Base-by-base conservation (phyloP, 2,888 invertebrate species). In the Campoplex nolae region DNA sequence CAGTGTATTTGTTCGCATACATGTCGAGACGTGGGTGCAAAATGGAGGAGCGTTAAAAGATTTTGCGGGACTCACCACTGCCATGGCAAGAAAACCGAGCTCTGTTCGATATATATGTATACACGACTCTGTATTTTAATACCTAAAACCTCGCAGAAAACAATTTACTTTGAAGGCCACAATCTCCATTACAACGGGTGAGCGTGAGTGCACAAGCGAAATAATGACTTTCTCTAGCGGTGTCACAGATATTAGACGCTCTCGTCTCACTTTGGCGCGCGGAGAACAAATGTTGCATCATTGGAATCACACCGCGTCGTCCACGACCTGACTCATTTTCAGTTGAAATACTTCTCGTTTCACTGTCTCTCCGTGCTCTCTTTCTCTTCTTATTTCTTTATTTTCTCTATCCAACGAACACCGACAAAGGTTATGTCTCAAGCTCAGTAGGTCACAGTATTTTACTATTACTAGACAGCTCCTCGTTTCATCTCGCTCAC, bases 111-210 rank as follows among this genome's bases (percentile, higher is more conserved):
- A 68, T 74, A 68, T 80, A 45, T 73, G 58, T 74, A 74, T n/a
- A 51, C 67, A 11, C n/a, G 38, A 48, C 45, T 75, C 42, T 74
- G 75, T 38, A 23, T 54, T 67, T 77, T 23, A 58, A 38, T 78
- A 74, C 75, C 35, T 67, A 89, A 23, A 88, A 91, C 90, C 89
- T 92, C 88, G 89, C 90, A 92, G 91, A 93, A 93, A 92, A 94
- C 93, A 94, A 94, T 94, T 94, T 94, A 94, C 92, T 93, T 93
- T 93, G 94, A 94, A 94, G 94, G 94, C 94, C 94, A 90, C 93
- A 93, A 93, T 93, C 92, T 93, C 94, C 91, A 94, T 94, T 94
- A 94, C 90, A 87, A 83, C 86, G 90, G 90, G 89, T 85, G 90
- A 92, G 93, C 93, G 93, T 92, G 93, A 92, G 90, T 90, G 83